Percentiles rank a stretch among this genome's conserved stretches.
These are phyloP conservation scores for Anoncus sp. DNA, from an alignment of 2,888 invertebrate genomes.

Conservation along the genomic window DNA sequence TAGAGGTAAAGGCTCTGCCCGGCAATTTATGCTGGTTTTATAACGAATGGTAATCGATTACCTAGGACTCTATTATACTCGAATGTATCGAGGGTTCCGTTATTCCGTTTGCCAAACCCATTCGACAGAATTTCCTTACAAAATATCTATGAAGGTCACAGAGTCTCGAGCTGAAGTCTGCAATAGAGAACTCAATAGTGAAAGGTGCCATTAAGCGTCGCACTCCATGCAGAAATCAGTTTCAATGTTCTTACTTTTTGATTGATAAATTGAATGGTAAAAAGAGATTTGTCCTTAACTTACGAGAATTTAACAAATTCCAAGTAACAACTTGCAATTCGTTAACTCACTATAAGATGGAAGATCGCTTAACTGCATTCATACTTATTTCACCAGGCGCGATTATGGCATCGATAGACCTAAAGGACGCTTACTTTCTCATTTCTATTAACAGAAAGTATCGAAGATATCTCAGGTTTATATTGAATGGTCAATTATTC, in stretches of 20 bases:
- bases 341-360: conserved; percentile 63
- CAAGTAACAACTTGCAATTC: conserved; percentile 29
- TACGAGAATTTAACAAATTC: conserved; percentile 57
- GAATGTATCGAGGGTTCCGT: too few relatives aligned
- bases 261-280: conserved; percentile 45
- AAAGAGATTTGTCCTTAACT: conserved; percentile 48
- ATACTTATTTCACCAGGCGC: conserved; percentile 3
- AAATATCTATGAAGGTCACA: too few relatives aligned
- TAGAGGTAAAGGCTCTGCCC: too few relatives aligned
- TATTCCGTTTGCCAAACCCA: too few relatives aligned
- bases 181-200: conserved; percentile 26
- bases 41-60: too few relatives aligned
- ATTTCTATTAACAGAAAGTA: neutral
- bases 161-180: too few relatives aligned
- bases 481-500: neutral
- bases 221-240: conserved; percentile 5
- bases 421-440: neutral
- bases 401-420: conserved; percentile 8
- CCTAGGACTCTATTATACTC: too few relatives aligned
- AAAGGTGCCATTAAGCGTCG: conserved; percentile 42
- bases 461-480: neutral
- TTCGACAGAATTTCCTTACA: too few relatives aligned
- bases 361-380: conserved; percentile 55
- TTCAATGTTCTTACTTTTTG: conserved; percentile 35
- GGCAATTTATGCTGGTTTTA: too few relatives aligned